These are phyloP conservation scores for Archegozetes longisetosus DNA, from an alignment of 1,140 invertebrate genomes.

Conservation along the genomic window DNA sequence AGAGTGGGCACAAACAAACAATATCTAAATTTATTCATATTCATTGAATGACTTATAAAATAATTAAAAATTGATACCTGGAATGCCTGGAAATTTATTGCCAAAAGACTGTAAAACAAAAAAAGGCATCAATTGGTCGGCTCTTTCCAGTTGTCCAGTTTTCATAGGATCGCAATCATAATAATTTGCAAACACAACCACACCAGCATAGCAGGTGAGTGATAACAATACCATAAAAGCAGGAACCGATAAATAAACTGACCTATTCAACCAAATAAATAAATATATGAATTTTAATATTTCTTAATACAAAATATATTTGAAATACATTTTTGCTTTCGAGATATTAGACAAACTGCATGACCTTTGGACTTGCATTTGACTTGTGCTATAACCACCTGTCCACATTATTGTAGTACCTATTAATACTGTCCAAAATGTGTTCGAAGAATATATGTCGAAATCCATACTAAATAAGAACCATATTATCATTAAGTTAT, in stretches of 20 bases:
- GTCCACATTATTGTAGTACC: constrained; percentile 44
- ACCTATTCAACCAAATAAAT: no score
- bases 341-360: constrained; percentile 50
- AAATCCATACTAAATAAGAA: constrained; percentile 42
- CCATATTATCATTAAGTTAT: no score
- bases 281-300: no score
- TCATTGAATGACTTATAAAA: no score
- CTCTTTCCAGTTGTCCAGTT: constrained; percentile 32
- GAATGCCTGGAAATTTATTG: constrained; percentile 45
- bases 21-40: no score
- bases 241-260: constrained; percentile 34
- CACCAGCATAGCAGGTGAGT: constrained; percentile 33
- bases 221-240: constrained; percentile 15
- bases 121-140: constrained; percentile 32
- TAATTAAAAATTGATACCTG: no score
- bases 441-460: constrained; percentile 31
- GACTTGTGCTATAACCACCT: constrained; percentile 60
- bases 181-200: constrained; percentile 58
- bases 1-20: no score
- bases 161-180: constrained; percentile 50
- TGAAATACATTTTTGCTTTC: constrained; percentile 34
- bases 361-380: constrained; percentile 66
- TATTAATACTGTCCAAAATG: constrained; percentile 33
- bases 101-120: constrained; percentile 44
- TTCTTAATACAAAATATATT: no score